Evolutionary conservation across 2,797 vertebrate species (phyloP).

Genomic region (Heliangelus exortis): DNA sequence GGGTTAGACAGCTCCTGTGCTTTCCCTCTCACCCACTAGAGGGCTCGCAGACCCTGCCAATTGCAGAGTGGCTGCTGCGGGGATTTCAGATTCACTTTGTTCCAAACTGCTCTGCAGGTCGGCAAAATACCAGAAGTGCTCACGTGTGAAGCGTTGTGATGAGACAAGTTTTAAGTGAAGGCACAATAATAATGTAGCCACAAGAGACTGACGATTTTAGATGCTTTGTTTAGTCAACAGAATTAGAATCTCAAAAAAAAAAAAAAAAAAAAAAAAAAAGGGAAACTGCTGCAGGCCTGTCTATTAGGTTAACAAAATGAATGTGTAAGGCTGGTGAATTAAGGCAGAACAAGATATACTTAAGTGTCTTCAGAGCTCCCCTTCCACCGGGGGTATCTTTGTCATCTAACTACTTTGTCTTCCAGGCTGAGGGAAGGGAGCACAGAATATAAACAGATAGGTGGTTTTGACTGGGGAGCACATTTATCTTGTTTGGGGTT

Average conservation of each 20-base stretch:
- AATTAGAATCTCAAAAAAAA: not conserved
- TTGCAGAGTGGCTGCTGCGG: not conserved
- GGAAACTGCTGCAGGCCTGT: not conserved
- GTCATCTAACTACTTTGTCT: not conserved
- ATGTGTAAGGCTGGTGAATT: not conserved
- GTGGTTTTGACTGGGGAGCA: not conserved
- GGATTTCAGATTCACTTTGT: not conserved
- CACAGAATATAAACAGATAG: not conserved
- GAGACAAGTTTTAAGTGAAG: not conserved
- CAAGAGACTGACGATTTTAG: not conserved
- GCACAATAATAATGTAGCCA: not conserved
- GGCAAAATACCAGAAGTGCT: not conserved
- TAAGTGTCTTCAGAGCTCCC: not conserved
- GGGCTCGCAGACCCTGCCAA: not conserved
- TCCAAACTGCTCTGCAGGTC: not conserved
- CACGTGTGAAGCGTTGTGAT: not conserved
- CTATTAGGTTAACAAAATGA: not conserved
- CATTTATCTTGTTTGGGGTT: not conserved
- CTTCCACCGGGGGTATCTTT: not conserved
- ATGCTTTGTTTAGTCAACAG: not conserved
- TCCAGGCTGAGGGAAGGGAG: not conserved
- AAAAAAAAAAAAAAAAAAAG: not conserved
- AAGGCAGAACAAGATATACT: not conserved
- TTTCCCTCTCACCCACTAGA: not conserved
- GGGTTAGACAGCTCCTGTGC: not conserved